These are phyloP conservation scores for Tortricodes alternella DNA, from an alignment of 2,888 invertebrate species.

Conservation along the genomic window DNA sequence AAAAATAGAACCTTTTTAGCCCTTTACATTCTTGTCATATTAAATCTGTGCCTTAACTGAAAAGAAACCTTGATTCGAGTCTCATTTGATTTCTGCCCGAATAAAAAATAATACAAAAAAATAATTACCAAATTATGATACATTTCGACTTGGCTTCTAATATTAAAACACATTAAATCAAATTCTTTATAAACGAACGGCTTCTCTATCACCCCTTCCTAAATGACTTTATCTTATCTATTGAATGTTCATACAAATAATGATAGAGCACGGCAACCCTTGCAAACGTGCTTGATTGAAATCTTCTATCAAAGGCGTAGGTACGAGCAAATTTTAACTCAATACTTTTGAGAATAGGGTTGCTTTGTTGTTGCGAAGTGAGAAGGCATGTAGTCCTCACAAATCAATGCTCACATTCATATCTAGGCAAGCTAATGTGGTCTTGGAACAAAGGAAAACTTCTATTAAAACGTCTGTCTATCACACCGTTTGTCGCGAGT, in stretches of 20 bases:
- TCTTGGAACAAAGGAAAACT: constrained; percentile 48
- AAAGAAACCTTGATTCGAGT: no score
- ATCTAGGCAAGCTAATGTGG: constrained; percentile 40
- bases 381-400: constrained; percentile 31
- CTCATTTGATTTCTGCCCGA: no score
- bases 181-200: not conserved
- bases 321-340: not conserved
- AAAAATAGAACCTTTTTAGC: no score
- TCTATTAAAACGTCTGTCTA: constrained; percentile 38
- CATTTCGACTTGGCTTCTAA: not conserved
- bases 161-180: not conserved
- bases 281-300: constrained; percentile 5
- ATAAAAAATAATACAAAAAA: no score
- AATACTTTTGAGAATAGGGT: not conserved
- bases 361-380: not conserved
- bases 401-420: constrained; percentile 43
- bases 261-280: constrained; percentile 21
- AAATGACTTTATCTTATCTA: constrained; percentile 21
- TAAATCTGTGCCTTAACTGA: no score
- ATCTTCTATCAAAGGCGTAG: not conserved
- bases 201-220: not conserved
- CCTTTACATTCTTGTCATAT: no score
- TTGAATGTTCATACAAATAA: constrained; percentile 13
- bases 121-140: no score
- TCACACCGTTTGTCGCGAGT: constrained; percentile 42